Percentiles rank a stretch among this genome's conserved stretches.
Evolutionary conservation across 2,113 vertebrate genomes (phyloP).

Genomic region (Urocitellus parryii): DNA sequence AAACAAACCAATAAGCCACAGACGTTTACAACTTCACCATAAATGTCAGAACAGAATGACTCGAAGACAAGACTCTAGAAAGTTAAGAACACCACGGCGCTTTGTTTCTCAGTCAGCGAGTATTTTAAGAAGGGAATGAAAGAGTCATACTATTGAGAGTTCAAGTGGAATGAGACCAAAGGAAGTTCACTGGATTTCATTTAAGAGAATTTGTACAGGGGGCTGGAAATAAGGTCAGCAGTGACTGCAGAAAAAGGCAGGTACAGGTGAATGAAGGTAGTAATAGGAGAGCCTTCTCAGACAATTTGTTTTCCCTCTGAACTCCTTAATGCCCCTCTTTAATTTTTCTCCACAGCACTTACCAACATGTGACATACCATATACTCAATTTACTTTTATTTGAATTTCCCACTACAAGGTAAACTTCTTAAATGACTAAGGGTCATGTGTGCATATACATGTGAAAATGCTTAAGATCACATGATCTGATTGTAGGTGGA

Average conservation of each 20-base stretch:
- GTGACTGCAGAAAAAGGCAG: not conserved
- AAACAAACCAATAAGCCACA: not conserved
- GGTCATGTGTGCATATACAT: too few species aligned
- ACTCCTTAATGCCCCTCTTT: not conserved
- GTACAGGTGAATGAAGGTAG: not conserved
- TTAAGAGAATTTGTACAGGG: not conserved
- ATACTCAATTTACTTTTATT: not conserved
- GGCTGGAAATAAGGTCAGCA: not conserved
- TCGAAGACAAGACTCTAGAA: not conserved
- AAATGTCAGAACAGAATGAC: not conserved
- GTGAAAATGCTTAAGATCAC: not conserved
- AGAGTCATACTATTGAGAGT: not conserved
- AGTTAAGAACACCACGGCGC: not conserved
- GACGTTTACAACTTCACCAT: not conserved
- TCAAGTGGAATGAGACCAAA: not conserved
- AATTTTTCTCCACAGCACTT: not conserved
- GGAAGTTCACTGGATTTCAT: not conserved
- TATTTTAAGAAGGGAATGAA: not conserved
- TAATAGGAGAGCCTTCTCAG: fast-evolving
- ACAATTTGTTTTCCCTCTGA: not conserved
- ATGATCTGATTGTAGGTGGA: not conserved
- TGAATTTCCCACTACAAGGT: not conserved
- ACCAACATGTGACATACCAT: not conserved
- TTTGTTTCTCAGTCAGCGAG: not conserved
- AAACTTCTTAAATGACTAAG: not conserved